These are phyloP conservation scores for Hyphantria cunea DNA, from an alignment of 1,140 invertebrate genomes.

Conservation along the genomic window DNA sequence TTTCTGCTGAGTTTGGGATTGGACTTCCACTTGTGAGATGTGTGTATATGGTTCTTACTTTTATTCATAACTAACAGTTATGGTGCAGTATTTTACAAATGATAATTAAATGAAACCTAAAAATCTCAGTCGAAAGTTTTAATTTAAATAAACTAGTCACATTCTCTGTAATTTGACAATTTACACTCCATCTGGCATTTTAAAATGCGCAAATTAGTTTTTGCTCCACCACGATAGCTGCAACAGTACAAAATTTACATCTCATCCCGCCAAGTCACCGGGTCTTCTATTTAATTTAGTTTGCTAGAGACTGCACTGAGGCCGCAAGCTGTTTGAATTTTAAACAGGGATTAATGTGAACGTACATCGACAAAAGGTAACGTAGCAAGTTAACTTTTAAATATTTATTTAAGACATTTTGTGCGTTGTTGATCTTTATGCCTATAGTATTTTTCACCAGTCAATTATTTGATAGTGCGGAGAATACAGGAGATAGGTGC, in stretches of 20 bases:
- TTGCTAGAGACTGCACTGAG: slow-evolving; percentile 25
- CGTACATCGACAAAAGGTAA: slow-evolving; percentile 23
- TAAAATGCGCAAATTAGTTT: slow-evolving; percentile 31
- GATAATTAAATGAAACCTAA: too few species aligned
- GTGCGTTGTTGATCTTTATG: too few species aligned
- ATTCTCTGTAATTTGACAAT: neutral
- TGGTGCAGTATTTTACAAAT: too few species aligned
- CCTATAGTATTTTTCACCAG: too few species aligned
- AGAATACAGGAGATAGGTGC: too few species aligned
- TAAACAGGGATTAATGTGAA: slow-evolving; percentile 34
- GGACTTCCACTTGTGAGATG: too few species aligned
- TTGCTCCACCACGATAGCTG: slow-evolving; percentile 24
- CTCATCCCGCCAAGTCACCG: slow-evolving; percentile 26
- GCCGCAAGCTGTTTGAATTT: slow-evolving; percentile 37
- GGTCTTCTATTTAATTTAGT: slow-evolving; percentile 36
- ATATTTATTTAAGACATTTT: too few species aligned
- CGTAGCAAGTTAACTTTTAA: slow-evolving; percentile 14
- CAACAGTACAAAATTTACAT: slow-evolving; percentile 32
- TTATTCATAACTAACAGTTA: too few species aligned
- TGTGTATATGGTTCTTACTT: too few species aligned
- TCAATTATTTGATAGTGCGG: too few species aligned
- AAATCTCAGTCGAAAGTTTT: neutral
- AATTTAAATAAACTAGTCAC: slow-evolving; percentile 5
- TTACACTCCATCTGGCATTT: slow-evolving; percentile 11
- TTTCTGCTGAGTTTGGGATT: too few species aligned